Conservation (phyloP, 2,888 invertebrate species). For the Pelosia muscerda region DNA sequence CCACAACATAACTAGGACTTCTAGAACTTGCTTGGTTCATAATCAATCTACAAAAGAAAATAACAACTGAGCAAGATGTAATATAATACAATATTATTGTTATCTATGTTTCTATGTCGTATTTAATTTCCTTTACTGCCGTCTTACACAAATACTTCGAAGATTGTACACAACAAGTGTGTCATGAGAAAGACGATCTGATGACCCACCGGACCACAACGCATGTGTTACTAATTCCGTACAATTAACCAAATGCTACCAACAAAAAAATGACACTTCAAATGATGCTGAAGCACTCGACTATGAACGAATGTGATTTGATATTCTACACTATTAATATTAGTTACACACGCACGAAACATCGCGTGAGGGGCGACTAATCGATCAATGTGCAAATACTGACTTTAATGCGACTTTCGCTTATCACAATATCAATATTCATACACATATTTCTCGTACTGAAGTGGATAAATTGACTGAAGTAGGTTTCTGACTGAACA, state of each 20-base stretch:
- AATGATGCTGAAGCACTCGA: constrained; percentile 33
- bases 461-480: constrained; percentile 54
- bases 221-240: constrained; percentile 21
- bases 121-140: constrained; percentile 29
- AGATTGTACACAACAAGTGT: constrained; percentile 40
- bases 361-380: constrained; percentile 68
- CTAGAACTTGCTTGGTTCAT: too few relatives aligned
- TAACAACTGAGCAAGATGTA: constrained; percentile 26
- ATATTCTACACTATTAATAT: constrained; percentile 56
- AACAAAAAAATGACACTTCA: constrained; percentile 32
- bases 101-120: constrained; percentile 39
- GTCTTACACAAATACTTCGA: constrained; percentile 35
- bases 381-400: constrained; percentile 63
- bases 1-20: background rate
- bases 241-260: constrained; percentile 43
- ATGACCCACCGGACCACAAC: constrained; percentile 35
- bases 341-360: constrained; percentile 60
- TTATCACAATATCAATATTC: constrained; percentile 51
- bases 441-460: constrained; percentile 49
- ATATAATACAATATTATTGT: constrained; percentile 27
- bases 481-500: constrained; percentile 45
- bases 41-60: constrained; percentile 35
- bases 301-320: constrained; percentile 33
- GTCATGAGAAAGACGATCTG: constrained; percentile 47
- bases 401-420: constrained; percentile 71